Evolutionary conservation across 2,113 vertebrate genomes (phyloP).

Genomic region (Tympanuchus pallidicinctus): DNA sequence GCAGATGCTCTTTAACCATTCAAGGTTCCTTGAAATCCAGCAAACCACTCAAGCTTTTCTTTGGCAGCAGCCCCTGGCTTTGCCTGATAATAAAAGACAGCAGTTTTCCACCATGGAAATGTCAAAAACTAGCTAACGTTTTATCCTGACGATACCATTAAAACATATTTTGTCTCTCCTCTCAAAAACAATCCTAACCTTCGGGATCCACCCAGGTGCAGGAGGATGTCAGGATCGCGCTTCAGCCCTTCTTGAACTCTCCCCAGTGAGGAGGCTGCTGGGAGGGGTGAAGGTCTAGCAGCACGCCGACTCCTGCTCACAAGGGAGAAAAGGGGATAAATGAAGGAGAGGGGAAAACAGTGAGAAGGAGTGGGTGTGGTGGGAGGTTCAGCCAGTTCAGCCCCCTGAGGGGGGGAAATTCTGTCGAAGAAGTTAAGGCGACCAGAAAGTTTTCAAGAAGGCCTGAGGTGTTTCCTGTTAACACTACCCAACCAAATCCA

Average conservation of each 20-base stretch:
- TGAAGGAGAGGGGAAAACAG: background rate
- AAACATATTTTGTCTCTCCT: conserved; percentile 21
- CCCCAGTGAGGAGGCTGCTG: background rate
- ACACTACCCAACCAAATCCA: background rate
- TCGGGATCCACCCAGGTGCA: background rate
- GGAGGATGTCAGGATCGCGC: background rate
- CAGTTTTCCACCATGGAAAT: conserved; percentile 21
- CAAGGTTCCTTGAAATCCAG: conserved; percentile 36
- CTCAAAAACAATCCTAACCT: conserved; percentile 46
- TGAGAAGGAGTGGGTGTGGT: background rate
- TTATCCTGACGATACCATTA: background rate
- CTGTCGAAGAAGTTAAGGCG: background rate
- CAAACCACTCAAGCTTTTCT: background rate
- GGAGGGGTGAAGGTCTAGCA: background rate
- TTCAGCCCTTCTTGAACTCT: background rate
- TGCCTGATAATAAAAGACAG: background rate
- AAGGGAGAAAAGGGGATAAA: background rate
- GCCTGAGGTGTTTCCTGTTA: background rate
- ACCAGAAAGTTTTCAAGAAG: background rate
- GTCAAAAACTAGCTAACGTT: conserved; percentile 29
- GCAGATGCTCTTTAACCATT: conserved; percentile 58
- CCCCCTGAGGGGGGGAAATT: background rate
- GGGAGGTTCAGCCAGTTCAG: background rate
- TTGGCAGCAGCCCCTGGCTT: background rate
- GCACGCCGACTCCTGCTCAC: background rate